A percentile compares a stretch with the other conserved stretches of the same genome.
These are phyloP conservation scores for Oceanites oceanicus DNA, from an alignment of 2,113 vertebrate genomes.

Conservation along the genomic window DNA sequence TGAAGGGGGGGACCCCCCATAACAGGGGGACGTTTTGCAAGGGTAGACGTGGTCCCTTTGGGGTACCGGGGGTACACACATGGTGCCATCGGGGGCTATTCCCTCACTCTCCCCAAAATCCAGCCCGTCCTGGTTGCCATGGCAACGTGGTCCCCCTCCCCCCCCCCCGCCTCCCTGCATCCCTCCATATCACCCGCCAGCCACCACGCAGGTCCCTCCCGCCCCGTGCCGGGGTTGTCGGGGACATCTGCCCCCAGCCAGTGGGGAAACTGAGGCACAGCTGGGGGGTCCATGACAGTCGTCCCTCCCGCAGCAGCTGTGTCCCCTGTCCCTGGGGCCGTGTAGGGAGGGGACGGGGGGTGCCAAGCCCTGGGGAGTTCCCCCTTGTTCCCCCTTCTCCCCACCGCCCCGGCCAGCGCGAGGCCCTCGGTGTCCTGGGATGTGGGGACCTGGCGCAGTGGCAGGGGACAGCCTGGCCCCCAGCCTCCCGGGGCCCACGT, in stretches of 20 bases:
- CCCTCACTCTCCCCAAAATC: background rate
- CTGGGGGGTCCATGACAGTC: background rate
- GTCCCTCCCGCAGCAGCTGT: background rate
- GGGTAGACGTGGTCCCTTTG: too few species aligned
- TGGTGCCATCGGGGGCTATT: background rate
- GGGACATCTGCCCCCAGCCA: background rate
- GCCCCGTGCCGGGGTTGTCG: accelerated
- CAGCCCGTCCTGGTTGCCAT: background rate
- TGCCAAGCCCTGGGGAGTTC: background rate
- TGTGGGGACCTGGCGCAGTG: accelerated
- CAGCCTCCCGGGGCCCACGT: too few species aligned
- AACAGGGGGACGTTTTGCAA: too few species aligned
- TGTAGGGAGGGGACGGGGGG: background rate
- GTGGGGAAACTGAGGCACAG: background rate
- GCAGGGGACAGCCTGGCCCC: background rate
- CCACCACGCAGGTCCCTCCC: background rate
- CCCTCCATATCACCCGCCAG: background rate
- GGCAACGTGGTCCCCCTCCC: background rate
- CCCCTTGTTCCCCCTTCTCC: background rate
- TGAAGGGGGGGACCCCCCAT: too few species aligned
- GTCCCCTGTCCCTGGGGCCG: background rate
- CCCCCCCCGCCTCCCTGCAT: background rate
- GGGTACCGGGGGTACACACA: too few species aligned
- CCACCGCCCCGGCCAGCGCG: background rate
- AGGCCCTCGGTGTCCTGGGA: background rate